Evolutionary conservation across 2,797 vertebrate species (phyloP), one percentile per base, ranked within the genome.

Genomic region (Mus minutoides): DNA sequence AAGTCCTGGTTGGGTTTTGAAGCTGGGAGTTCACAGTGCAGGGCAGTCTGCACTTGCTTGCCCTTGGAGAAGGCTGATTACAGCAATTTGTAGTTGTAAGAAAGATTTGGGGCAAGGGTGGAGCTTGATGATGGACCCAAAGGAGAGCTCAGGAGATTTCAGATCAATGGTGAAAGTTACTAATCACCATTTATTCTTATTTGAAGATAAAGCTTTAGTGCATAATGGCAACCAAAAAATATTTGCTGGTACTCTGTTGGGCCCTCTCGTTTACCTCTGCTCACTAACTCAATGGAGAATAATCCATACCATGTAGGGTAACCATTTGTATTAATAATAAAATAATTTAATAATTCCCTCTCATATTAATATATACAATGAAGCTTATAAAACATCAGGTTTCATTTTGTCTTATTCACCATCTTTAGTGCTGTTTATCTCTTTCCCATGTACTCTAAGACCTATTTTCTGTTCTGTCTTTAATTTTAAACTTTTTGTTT

Each of bases 91-190:
- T 40, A 54, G 3, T 54, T 16, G 29, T 11, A 64, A 73, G 26
- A 40, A 60, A 46, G 17, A 31, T 1, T n/a, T 29, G 29, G 2
- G 29, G 1, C 34, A 40, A 6, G 3, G 1, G 4, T 22, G 19
- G 46, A 76, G 58, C 19, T 9, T 16, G n/a, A 14, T 14, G 6
- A 56, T 6, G 46, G 3, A 29, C 2, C 12, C 34, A 26, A 12
- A 2, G 31, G n/a, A 49, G 22, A 49, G 22, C 12, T 54, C 22
- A n/a, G 58, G 22, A 37, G 40, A 78, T 75, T 54, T 24, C 43
- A 67, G 43, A 37, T n/a, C 73, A 3, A 14, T 31, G 6, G 7
- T 6, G 9, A 24, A 4, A 64, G 40, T 26, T 16, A 43, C 4
- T 64, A 52, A 56, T 21, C 6, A 34, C 5, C 24, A 54, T 19